Evolutionary conservation across 2,113 vertebrate genomes (phyloP), one percentile per base, ranked within the genome.

Genomic region (Cebus imitator): DNA sequence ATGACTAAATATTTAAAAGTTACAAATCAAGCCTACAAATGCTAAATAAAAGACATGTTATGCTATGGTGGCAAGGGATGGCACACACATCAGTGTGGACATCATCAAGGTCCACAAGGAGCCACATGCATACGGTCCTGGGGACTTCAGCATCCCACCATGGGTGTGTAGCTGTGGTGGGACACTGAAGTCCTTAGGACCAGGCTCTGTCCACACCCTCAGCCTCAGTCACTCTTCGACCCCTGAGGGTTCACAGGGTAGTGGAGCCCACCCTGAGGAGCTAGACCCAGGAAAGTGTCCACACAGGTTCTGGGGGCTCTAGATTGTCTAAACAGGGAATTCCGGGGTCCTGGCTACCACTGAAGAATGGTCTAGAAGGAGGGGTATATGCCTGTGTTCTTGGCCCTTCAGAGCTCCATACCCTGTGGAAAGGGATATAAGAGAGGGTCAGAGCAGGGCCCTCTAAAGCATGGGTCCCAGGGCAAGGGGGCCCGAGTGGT

Each of bases 1-100:
- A 20, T 61, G 73, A 66, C 52, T 78, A 72, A 55, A 35, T 88
- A 78, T 80, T 87, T 88, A n/a, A 75, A 95, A 95, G 57, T 81
- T 68, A 88, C 4, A 91, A 87, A 27, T 23, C 66, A 66, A 35
- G 37, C 35, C 73, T 76, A 48, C 9, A 61, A 66, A 66, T n/a
- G 66, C 84, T 64, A 76, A 66, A 40, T 80, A 43, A 84, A 90
- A 45, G 25, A 57, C 17, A 75, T 45, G 40, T 10, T n/a, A 48
- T 68, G 35, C 55, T 2, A 3, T 0, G 20, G 55, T 18, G 55
- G 55, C 0, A 1, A 50, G 45, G 64, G 72, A 25, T 14, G 14
- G 64, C 12, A n/a, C 37, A 4, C 16, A 6, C 17, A 6, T 43
- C 5, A 3, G 57, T 6, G 8, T 43, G 0, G 13, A 25, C 20